These are phyloP conservation scores for Stigmatopora argus DNA, from an alignment of 2,113 vertebrate species.

Conservation along the genomic window DNA sequence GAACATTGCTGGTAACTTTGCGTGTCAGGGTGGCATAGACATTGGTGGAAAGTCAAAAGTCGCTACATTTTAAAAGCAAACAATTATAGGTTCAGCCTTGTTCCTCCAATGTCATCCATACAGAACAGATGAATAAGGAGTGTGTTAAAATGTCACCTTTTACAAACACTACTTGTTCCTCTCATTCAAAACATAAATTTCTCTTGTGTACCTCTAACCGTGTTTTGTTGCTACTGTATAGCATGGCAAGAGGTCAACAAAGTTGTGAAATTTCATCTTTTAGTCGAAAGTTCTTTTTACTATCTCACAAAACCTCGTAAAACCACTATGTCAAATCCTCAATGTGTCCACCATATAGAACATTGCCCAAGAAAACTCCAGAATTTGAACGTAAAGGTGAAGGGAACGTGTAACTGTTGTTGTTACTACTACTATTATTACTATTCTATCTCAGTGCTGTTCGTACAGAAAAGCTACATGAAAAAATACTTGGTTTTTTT, in stretches of 20 bases:
- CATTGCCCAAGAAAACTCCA: background rate
- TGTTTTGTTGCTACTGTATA: too few relatives aligned
- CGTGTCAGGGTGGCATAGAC: too few relatives aligned
- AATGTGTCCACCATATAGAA: background rate
- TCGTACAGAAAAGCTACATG: background rate
- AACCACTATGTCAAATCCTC: background rate
- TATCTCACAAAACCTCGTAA: background rate
- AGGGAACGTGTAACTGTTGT: background rate
- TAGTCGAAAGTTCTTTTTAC: background rate
- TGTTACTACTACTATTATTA: background rate
- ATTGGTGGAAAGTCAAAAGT: too few relatives aligned
- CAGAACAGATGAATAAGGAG: background rate
- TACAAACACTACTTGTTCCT: too few relatives aligned
- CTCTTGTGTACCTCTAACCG: too few relatives aligned
- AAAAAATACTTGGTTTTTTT: background rate
- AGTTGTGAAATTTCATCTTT: background rate
- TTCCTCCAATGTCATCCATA: background rate
- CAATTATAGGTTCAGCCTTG: background rate
- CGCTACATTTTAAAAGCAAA: background rate
- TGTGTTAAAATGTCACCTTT: too few relatives aligned
- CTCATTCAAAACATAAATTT: too few relatives aligned
- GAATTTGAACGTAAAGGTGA: background rate
- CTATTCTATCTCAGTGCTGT: background rate
- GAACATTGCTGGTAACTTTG: too few relatives aligned
- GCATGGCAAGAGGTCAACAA: background rate